Evolutionary conservation across 2,113 vertebrate genomes (phyloP).

Genomic region (Passer montanus): DNA sequence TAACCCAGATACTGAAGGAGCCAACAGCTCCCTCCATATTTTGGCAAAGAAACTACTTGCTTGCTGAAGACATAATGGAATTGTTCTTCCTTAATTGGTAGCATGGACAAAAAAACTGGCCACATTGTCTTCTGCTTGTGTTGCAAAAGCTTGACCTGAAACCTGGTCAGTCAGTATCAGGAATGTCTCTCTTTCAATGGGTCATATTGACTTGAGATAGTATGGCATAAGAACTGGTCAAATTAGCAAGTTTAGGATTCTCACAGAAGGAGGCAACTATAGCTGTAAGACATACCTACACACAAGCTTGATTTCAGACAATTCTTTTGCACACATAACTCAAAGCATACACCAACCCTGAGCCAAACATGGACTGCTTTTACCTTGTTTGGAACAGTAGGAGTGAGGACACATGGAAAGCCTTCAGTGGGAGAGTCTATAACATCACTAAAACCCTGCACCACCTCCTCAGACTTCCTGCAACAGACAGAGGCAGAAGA

Average conservation of each 20-base stretch:
- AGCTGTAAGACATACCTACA: neutral
- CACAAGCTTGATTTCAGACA: neutral
- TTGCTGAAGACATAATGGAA: neutral
- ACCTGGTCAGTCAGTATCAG: neutral
- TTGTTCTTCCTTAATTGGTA: neutral
- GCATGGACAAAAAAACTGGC: neutral
- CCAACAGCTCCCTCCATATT: neutral
- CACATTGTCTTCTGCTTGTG: neutral
- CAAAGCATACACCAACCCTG: neutral
- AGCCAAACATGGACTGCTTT: neutral
- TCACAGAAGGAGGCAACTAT: neutral
- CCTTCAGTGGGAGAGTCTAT: constrained; percentile 73
- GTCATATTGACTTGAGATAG: neutral
- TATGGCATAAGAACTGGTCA: neutral
- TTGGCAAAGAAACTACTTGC: neutral
- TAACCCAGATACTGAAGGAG: neutral
- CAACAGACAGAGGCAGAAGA: neutral
- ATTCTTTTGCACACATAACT: neutral
- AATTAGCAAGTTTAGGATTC: neutral
- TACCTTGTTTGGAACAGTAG: constrained; percentile 80
- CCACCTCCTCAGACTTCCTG: constrained; percentile 55
- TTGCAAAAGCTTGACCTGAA: neutral
- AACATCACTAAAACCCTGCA: constrained; percentile 65
- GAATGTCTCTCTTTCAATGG: neutral
- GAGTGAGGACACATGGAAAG: constrained; percentile 64